phyloP scores from a whole-genome alignment of 2,113 vertebrate genomes.

The Ageneiosus marmoratus region DNA sequence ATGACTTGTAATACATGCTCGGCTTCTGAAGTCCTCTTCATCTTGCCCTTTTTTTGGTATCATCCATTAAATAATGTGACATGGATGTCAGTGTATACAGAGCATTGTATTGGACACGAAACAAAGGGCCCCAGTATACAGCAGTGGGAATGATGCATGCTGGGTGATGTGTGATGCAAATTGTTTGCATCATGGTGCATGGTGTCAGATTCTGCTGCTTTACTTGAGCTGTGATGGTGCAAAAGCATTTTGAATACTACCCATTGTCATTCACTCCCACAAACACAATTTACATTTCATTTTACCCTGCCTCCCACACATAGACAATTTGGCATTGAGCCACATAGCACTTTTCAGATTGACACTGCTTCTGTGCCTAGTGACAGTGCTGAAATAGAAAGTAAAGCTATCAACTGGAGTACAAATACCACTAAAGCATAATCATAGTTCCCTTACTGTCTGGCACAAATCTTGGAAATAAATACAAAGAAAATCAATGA shows the following conservation, averaged over 20 bases:
- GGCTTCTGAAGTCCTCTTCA: conserved; percentile 24
- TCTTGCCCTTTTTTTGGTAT: conserved; percentile 22
- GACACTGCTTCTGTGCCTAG: conserved; percentile 19
- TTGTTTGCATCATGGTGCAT: conserved; percentile 1
- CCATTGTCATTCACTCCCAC: not conserved
- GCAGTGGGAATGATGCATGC: conserved; percentile 12
- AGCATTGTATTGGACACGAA: not conserved
- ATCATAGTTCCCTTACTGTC: not conserved
- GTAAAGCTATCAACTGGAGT: conserved; percentile 2
- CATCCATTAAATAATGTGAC: not conserved
- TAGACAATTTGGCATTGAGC: conserved; percentile 27
- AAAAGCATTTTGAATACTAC: not conserved
- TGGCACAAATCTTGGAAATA: conserved; percentile 22
- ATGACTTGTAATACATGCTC: conserved; percentile 28
- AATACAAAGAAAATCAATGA: conserved; percentile 20
- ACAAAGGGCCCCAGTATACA: not conserved
- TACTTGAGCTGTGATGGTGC: conserved; percentile 5
- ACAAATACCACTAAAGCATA: conserved; percentile 25
- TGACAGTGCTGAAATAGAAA: conserved; percentile 19
- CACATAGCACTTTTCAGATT: conserved; percentile 29
- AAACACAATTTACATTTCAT: conserved; percentile 11
- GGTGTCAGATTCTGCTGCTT: not conserved
- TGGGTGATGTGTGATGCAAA: not conserved
- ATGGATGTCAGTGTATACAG: conserved; percentile 12
- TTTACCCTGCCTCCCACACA: not conserved